Conservation (phyloP, 2,797 vertebrate genomes). For the Staurois parvus region DNA sequence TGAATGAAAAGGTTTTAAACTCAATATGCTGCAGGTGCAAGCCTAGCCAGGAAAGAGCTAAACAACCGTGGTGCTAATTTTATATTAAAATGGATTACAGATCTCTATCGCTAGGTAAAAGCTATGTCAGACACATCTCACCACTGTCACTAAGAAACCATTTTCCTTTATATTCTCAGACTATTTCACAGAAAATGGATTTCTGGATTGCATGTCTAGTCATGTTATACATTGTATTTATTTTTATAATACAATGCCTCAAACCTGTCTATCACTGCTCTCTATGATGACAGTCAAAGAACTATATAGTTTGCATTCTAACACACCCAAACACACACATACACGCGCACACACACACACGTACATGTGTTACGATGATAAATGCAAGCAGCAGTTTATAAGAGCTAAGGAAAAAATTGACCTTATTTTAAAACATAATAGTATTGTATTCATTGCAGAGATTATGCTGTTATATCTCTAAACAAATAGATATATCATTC, state of each 20-base stretch:
- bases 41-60: neutral
- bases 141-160: constrained; percentile 8
- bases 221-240: constrained; percentile 39
- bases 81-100: neutral
- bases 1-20: no score
- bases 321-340: no score
- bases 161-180: constrained; percentile 33
- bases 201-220: constrained; percentile 43
- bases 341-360: neutral
- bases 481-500: no score
- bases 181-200: constrained; percentile 48
- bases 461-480: no score
- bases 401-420: no score
- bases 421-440: no score
- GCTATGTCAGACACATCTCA: constrained; percentile 8
- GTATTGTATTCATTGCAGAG: no score
- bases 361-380: neutral
- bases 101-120: constrained; percentile 1
- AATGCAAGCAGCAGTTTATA: neutral
- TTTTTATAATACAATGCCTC: constrained; percentile 32
- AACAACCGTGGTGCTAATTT: neutral
- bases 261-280: constrained; percentile 6
- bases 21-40: neutral
- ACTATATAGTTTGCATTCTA: neutral
- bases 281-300: neutral